Evolutionary conservation across 2,888 invertebrate genomes (phyloP).

Genomic region (Drosophila differens): DNA sequence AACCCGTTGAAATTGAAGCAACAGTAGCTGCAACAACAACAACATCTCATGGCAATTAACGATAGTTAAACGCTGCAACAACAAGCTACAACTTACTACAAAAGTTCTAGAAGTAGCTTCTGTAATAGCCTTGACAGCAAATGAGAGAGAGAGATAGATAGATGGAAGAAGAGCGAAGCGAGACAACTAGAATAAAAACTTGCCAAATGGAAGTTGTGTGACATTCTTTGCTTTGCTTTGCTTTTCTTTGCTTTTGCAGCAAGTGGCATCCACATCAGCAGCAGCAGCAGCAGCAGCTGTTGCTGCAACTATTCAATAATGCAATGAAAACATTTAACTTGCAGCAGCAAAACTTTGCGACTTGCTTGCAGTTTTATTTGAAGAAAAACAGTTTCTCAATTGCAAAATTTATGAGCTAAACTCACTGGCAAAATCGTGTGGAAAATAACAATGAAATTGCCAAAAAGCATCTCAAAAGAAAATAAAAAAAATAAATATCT

Average conservation of each 20-base stretch:
- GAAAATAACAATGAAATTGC: slow-evolving; percentile 70
- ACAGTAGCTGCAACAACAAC: slow-evolving; percentile 26
- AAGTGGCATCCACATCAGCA: slow-evolving; percentile 40
- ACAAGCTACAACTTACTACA: slow-evolving; percentile 19
- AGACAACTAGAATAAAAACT: slow-evolving; percentile 18
- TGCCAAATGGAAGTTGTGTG: slow-evolving; percentile 49
- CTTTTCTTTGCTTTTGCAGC: slow-evolving; percentile 35
- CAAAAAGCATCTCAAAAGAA: slow-evolving; percentile 43
- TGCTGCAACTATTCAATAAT: slow-evolving; percentile 69
- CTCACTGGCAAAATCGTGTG: slow-evolving; percentile 72
- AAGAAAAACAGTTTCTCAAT: slow-evolving; percentile 52
- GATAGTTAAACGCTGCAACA: slow-evolving; percentile 55
- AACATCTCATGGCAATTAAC: slow-evolving; percentile 60
- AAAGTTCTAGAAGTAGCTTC: slow-evolving; percentile 23
- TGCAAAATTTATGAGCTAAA: slow-evolving; percentile 76
- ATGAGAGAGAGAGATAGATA: slow-evolving; percentile 11
- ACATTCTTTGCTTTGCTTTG: slow-evolving; percentile 58
- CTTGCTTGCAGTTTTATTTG: slow-evolving; percentile 32
- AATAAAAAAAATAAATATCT: slow-evolving; percentile 9
- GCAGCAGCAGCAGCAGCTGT: slow-evolving; percentile 42
- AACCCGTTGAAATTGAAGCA: slow-evolving; percentile 68
- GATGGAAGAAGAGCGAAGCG: neutral
- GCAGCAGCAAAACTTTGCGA: slow-evolving; percentile 50
- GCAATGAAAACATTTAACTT: slow-evolving; percentile 75
- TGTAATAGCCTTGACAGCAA: slow-evolving; percentile 68